phyloP scores from a whole-genome alignment of 2,113 vertebrate genomes.

The Dryoscopus gambensis region DNA sequence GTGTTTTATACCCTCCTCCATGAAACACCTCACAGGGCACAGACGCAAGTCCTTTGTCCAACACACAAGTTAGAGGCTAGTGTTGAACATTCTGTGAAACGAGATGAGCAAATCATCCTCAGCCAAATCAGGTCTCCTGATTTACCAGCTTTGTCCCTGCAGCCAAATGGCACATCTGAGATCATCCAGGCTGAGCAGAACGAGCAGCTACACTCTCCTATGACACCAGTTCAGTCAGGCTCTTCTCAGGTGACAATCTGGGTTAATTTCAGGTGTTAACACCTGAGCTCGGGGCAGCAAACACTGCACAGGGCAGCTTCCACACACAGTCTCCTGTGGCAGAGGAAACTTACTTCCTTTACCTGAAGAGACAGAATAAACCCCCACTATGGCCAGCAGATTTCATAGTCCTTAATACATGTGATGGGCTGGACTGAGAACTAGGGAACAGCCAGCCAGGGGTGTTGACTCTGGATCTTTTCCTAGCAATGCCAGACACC shows the following conservation, averaged over 20 bases:
- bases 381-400: neutral
- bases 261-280: constrained; percentile 9
- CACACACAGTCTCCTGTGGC: neutral
- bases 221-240: neutral
- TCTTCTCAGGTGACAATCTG: neutral
- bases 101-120: neutral
- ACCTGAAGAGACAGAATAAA: neutral
- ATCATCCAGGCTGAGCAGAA: neutral
- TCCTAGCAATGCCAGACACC: neutral
- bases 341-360: neutral
- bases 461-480: neutral
- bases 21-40: neutral
- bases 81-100: neutral
- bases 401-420: neutral
- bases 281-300: neutral
- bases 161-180: neutral
- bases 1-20: neutral
- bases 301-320: neutral
- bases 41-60: neutral
- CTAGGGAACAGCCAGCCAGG: neutral
- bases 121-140: neutral
- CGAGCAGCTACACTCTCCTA: accelerated
- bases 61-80: neutral
- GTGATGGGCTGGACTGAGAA: neutral
- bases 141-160: neutral